Percentiles rank a stretch among this genome's conserved stretches.
phyloP scores from a whole-genome alignment of 2,888 invertebrate genomes.

The Osedax frankpressi region DNA sequence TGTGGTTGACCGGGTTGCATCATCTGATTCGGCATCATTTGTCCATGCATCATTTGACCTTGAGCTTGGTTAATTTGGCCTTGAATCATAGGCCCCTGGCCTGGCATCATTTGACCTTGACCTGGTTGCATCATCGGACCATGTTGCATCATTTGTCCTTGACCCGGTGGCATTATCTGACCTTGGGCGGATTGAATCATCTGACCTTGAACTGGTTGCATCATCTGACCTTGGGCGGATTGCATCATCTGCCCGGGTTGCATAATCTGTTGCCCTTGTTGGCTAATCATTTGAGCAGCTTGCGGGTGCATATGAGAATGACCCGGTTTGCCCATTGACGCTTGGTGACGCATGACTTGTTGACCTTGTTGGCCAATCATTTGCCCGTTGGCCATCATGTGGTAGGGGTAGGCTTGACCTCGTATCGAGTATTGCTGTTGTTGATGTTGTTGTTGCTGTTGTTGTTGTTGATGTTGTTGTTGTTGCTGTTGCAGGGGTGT shows the following conservation, averaged over 20 bases:
- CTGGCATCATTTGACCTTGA: not conserved
- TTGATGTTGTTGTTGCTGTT: not conserved
- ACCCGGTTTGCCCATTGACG: not conserved
- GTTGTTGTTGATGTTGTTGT: not conserved
- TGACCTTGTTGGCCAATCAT: not conserved
- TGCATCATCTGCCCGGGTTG: not conserved
- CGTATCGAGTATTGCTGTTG: not conserved
- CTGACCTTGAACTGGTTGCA: not conserved
- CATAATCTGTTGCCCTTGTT: slow-evolving; percentile 2
- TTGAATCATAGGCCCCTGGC: not conserved
- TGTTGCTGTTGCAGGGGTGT: too few relatives aligned
- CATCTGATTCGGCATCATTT: slow-evolving; percentile 2
- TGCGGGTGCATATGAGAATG: slow-evolving; percentile 8
- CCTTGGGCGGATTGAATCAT: not conserved
- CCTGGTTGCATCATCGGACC: not conserved
- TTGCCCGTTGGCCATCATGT: not conserved
- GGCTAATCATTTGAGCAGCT: not conserved
- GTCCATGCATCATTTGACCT: not conserved
- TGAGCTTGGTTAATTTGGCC: too few relatives aligned
- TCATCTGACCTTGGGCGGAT: not conserved
- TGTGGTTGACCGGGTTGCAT: not conserved
- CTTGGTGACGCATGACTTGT: not conserved
- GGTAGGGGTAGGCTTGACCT: not conserved
- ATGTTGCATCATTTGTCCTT: not conserved
- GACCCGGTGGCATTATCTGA: not conserved